Evolutionary conservation across 2,113 vertebrate species (phyloP), one percentile per base, ranked within the genome.

Genomic region (Vidua macroura): DNA sequence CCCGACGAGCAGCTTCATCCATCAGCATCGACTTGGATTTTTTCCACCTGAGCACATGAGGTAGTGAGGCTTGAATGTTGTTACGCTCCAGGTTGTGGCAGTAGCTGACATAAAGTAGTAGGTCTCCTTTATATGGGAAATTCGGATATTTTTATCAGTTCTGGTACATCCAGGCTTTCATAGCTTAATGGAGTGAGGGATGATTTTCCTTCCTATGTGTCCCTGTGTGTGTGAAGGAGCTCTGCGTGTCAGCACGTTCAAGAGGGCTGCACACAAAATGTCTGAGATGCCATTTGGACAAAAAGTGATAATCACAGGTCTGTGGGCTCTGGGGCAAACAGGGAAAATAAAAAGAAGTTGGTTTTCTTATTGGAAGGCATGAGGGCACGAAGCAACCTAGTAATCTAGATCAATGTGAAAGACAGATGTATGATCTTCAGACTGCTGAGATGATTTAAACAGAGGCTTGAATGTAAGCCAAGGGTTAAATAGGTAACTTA

Each of bases 21-120:
- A 79, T 93, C 69, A 92, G 31, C 37, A 91, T 82, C 81, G 84
- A 3, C 83, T 64, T 68, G 86, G 59, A 28, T 79, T 67, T 49
- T 92, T 93, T 92, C 92, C 84, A 56, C 72, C 75, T 56, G 70
- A 72, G 83, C 77, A 85, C 43, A 8, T 78, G 5, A 89, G 64
- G 49, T 68, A 84, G 83, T 1, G 39, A 97, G 70, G 68, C 92
- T 92, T 94, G 75, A 95, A 88, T 58, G 66, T 18, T 81, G 59
- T 69, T 35, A 78, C 0, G 0, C 68, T 95, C 67, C 81, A 66
- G 64, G 59, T 22, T 58, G 37, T 60, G 62, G 51, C 46, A 75
- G 41, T 10, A 68, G 74, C 46, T 85, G 63, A 75, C 64, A 74
- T 56, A n/a, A 90, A 88, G 75, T 4, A 11, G 55, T 41, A 51